These are phyloP conservation scores for Acanthoscelides obtectus DNA, from an alignment of 2,888 invertebrate genomes.

Conservation along the genomic window DNA sequence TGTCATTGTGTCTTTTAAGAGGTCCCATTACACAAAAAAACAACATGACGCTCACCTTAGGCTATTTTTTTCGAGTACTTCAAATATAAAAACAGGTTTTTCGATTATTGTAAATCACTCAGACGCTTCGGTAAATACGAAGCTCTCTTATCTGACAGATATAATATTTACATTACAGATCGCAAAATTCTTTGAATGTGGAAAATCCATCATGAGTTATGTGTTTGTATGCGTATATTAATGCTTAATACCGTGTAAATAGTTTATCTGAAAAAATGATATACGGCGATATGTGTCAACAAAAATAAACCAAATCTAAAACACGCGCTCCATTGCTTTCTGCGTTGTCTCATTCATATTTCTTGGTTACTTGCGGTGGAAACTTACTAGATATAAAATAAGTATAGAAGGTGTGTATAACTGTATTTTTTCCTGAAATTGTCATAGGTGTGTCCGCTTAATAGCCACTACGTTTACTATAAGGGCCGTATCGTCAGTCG, in stretches of 20 bases:
- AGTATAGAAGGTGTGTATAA: background rate
- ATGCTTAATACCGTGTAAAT: background rate
- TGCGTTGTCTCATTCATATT: background rate
- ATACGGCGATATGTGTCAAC: background rate
- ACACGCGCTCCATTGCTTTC: background rate
- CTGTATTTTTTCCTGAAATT: too few relatives aligned
- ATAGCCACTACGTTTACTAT: too few relatives aligned
- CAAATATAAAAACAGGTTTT: background rate
- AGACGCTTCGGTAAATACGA: background rate
- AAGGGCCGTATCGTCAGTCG: too few relatives aligned
- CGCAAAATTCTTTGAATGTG: background rate
- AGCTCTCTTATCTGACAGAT: background rate
- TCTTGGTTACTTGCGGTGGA: background rate
- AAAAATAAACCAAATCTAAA: background rate
- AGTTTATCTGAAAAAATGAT: background rate
- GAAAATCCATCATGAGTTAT: background rate
- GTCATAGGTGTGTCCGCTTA: too few relatives aligned
- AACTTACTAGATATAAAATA: background rate
- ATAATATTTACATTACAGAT: background rate
- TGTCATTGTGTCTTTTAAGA: too few relatives aligned
- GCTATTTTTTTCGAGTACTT: too few relatives aligned
- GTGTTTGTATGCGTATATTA: background rate
- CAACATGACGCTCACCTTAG: too few relatives aligned
- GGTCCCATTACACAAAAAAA: too few relatives aligned
- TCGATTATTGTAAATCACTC: background rate